Conservation (phyloP, 2,113 vertebrate species). For the Rhegmatorhina hoffmannsi region DNA sequence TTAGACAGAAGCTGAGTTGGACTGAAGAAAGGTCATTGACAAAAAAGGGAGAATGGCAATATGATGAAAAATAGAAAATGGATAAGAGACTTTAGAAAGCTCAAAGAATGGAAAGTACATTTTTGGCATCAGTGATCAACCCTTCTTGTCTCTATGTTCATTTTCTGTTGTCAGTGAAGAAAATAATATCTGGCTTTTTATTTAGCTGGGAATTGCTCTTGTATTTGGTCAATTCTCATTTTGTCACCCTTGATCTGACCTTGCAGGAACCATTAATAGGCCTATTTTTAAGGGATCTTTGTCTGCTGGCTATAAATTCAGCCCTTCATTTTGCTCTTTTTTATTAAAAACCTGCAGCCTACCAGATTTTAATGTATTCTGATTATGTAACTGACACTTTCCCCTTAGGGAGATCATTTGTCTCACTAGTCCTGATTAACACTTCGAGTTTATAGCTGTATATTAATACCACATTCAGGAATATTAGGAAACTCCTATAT, state of each 20-base stretch:
- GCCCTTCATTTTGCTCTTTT: slow-evolving; percentile 73
- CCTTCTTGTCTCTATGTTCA: slow-evolving; percentile 75
- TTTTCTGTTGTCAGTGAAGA: slow-evolving; percentile 77
- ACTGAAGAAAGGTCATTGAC: slow-evolving; percentile 83
- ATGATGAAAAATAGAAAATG: slow-evolving; percentile 77
- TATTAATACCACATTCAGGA: slow-evolving; percentile 22
- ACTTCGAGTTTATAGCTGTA: slow-evolving; percentile 44
- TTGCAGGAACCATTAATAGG: slow-evolving; percentile 79
- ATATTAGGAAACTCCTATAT: slow-evolving; percentile 46
- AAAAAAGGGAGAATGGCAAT: slow-evolving; percentile 77
- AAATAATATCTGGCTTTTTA: slow-evolving; percentile 78
- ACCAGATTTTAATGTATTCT: slow-evolving; percentile 69
- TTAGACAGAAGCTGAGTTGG: slow-evolving; percentile 78
- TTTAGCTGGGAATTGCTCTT: slow-evolving; percentile 80
- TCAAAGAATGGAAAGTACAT: slow-evolving; percentile 74
- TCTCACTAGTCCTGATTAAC: slow-evolving; percentile 63
- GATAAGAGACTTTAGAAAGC: slow-evolving; percentile 73
- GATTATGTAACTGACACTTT: slow-evolving; percentile 65
- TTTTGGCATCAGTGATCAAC: slow-evolving; percentile 77
- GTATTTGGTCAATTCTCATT: slow-evolving; percentile 90
- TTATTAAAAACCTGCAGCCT: slow-evolving; percentile 38
- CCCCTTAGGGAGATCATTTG: slow-evolving; percentile 39
- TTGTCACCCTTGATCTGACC: slow-evolving; percentile 89
- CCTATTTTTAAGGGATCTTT: slow-evolving; percentile 76
- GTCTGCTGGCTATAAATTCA: slow-evolving; percentile 76